Evolutionary conservation across 2,888 invertebrate genomes (phyloP), one percentile per base, ranked within the genome.

Genomic region (Pinctada fucata): DNA sequence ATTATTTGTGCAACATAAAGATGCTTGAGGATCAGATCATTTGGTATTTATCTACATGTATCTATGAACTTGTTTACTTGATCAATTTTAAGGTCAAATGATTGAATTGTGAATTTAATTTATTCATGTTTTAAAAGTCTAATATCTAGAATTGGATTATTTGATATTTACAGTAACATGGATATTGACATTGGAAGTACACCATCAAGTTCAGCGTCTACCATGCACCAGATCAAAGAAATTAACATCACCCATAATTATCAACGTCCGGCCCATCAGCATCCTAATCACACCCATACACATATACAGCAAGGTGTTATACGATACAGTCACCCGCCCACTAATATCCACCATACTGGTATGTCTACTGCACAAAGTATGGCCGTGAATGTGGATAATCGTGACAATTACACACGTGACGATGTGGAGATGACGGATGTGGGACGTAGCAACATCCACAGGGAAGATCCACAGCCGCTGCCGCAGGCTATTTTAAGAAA

Each of bases 401-500:
- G 58, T 6, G 75, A 75, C 52, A 75, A 68, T 51, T 67, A 68
- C 58, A 51, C 51, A 31, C 47, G 45, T 52, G 52, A 68, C 4
- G 75, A 75, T 16, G 52, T 75, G 45, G 75, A 75, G n/a, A 75
- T 75, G 75, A 52, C 45, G 5, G 73, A 73, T 45, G 16, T 73
- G 45, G n/a, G 68, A n/a, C 63, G 16, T 58, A 67, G 3, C n/a
- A 45, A 3, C 16, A 16, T 8, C 49, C 8, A 16, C 49, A 50
- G 73, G 0, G 86, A 85, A 10, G 84, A 84, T 49, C 83, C 84
- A 0, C 82, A 83, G 1, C 82, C 85, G 2, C 68, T 83, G 10
- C 83, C 81, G 13, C 65, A 75, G 2, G 84, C 79, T n/a, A 83
- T 85, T 78, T 76, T 76, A 50, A 76, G 79, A 66, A 50, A 52